These are phyloP conservation scores for Ameiurus melas DNA, from an alignment of 2,113 vertebrate species.

Conservation along the genomic window DNA sequence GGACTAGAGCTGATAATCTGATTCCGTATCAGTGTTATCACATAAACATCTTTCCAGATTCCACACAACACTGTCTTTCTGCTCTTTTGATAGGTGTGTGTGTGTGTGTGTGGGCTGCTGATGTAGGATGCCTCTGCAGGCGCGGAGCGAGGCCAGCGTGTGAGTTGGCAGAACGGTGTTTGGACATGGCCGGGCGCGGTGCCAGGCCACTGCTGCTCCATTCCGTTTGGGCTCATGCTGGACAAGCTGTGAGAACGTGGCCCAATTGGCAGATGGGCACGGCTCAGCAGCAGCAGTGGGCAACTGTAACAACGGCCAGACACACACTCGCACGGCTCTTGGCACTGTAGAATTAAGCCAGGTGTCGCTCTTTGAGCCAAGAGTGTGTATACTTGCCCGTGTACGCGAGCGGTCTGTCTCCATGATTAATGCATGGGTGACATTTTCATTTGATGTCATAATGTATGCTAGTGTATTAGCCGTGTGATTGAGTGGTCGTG, in stretches of 20 bases:
- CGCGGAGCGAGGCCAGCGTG: slow-evolving; percentile 42
- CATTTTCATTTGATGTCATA: slow-evolving; percentile 42
- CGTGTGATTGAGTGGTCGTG: slow-evolving; percentile 16
- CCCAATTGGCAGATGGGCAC: slow-evolving; percentile 72
- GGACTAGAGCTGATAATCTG: too few species aligned
- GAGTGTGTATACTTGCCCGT: slow-evolving; percentile 36
- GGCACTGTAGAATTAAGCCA: slow-evolving; percentile 61
- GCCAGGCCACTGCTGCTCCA: slow-evolving; percentile 66
- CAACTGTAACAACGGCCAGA: slow-evolving; percentile 66
- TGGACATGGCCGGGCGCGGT: slow-evolving; percentile 70
- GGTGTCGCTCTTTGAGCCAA: slow-evolving; percentile 55
- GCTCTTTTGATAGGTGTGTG: slow-evolving; percentile 36
- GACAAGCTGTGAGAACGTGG: slow-evolving; percentile 69
- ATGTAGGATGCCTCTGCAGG: slow-evolving; percentile 27
- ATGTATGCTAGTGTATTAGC: slow-evolving; percentile 26
- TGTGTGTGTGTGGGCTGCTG: slow-evolving; percentile 30
- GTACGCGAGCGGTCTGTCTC: slow-evolving; percentile 21
- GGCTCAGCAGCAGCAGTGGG: slow-evolving; percentile 64
- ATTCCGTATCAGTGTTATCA: neutral
- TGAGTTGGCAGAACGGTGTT: slow-evolving; percentile 51
- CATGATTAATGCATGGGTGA: slow-evolving; percentile 43
- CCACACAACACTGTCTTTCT: slow-evolving; percentile 22
- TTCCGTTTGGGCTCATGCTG: slow-evolving; percentile 63
- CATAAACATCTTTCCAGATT: slow-evolving; percentile 18
- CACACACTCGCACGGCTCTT: slow-evolving; percentile 52